A percentile compares a stretch with the other conserved stretches of the same genome.
Evolutionary conservation across 2,888 invertebrate species (phyloP).

Genomic region (Enoplolaimus lenunculus): DNA sequence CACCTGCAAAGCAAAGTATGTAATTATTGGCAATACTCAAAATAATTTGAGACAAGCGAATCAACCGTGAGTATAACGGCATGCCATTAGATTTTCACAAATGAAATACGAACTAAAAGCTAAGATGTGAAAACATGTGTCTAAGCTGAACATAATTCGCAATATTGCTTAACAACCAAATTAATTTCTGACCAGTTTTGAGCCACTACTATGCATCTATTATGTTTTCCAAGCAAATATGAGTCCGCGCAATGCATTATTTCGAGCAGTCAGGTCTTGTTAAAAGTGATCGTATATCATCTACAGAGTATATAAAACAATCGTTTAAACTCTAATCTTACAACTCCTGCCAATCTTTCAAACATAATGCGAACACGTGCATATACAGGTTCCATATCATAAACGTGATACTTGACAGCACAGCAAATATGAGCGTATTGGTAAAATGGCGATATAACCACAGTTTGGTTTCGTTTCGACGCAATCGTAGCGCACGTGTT

Average conservation of each 20-base stretch:
- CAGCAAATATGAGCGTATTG: conserved; percentile 76
- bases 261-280: no score
- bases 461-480: conserved; percentile 76
- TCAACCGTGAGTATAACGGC: background rate
- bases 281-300: no score
- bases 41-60: no score
- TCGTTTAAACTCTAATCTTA: no score
- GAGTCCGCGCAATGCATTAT: no score
- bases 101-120: conserved; percentile 7
- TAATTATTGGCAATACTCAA: no score
- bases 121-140: background rate
- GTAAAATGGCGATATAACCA: conserved; percentile 81
- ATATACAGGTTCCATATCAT: conserved; percentile 80
- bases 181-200: no score
- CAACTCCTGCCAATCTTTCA: conserved; percentile 74
- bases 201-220: no score
- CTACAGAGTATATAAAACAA: no score
- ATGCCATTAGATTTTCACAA: background rate
- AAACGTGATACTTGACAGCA: conserved; percentile 68
- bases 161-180: no score
- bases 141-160: no score
- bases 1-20: conserved; percentile 53
- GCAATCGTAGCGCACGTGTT: conserved; percentile 66
- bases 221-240: no score
- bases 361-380: conserved; percentile 58